These are phyloP conservation scores for Chionis minor DNA, from an alignment of 2,113 vertebrate genomes.

Conservation along the genomic window DNA sequence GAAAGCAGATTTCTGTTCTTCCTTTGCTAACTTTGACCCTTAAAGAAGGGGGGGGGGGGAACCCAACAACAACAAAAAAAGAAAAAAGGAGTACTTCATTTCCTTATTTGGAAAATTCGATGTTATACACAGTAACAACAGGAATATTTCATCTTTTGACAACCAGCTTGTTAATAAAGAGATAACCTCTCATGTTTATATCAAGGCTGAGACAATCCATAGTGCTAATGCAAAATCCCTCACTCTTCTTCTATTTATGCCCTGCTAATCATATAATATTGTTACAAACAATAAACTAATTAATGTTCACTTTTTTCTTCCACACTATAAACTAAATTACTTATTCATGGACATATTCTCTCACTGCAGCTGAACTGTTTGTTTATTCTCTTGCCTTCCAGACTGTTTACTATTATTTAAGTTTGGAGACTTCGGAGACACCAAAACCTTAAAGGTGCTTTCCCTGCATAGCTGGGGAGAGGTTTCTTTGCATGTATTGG, in stretches of 20 bases:
- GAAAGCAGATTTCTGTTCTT: background rate
- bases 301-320: background rate
- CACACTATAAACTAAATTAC: background rate
- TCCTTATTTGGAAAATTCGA: background rate
- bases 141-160: slow-evolving; percentile 26
- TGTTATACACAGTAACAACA: background rate
- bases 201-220: background rate
- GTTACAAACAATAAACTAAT: slow-evolving; percentile 28
- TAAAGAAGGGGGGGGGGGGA: background rate
- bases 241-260: slow-evolving; percentile 11
- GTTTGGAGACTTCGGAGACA: background rate
- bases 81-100: background rate
- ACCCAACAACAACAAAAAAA: background rate
- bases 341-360: background rate
- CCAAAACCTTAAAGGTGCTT: background rate
- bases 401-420: background rate
- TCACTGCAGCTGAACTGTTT: background rate
- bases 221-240: slow-evolving; percentile 7
- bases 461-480: background rate
- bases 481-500: background rate
- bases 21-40: background rate
- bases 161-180: slow-evolving; percentile 7
- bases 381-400: background rate
- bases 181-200: slow-evolving; percentile 18
- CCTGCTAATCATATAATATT: slow-evolving; percentile 20